phyloP scores from a whole-genome alignment of 92 coral and sea anemone species.

The Pocillopora grandis region DNA sequence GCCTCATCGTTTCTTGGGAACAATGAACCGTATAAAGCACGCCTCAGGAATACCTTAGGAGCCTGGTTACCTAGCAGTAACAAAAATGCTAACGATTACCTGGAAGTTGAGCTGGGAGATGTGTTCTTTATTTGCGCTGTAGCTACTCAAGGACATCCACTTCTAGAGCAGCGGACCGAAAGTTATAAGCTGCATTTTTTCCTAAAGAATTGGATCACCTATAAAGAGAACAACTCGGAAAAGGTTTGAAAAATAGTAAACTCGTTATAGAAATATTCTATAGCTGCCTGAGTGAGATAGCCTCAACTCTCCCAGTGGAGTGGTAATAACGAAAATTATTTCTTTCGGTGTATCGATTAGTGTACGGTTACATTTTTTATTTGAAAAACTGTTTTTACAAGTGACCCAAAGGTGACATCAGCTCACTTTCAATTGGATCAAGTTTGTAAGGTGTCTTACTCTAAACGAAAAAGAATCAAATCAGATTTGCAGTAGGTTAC shows the following conservation, averaged over 20 bases:
- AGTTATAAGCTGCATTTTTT: background rate
- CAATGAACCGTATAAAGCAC: constrained; percentile 14
- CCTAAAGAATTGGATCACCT: background rate
- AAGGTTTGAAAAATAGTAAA: background rate
- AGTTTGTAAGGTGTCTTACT: too few species aligned
- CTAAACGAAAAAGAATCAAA: too few species aligned
- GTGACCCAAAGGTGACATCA: too few species aligned
- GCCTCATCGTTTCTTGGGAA: background rate
- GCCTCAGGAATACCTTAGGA: background rate
- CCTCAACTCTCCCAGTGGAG: too few species aligned
- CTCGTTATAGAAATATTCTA: background rate
- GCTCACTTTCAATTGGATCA: too few species aligned
- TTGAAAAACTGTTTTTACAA: too few species aligned
- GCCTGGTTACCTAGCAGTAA: constrained; percentile 18
- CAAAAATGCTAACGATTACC: constrained; percentile 1
- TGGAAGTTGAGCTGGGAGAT: constrained; percentile 32
- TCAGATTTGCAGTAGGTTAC: too few species aligned
- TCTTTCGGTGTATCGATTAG: too few species aligned
- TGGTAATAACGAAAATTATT: too few species aligned
- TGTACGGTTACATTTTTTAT: too few species aligned
- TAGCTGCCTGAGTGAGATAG: too few species aligned
- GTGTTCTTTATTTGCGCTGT: constrained; percentile 38
- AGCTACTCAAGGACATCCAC: constrained; percentile 41
- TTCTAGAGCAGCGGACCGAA: constrained; percentile 25
- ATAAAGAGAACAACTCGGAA: background rate